Conservation (phyloP, 92 coral and sea anemone genomes). For the Siderastrea siderea region DNA sequence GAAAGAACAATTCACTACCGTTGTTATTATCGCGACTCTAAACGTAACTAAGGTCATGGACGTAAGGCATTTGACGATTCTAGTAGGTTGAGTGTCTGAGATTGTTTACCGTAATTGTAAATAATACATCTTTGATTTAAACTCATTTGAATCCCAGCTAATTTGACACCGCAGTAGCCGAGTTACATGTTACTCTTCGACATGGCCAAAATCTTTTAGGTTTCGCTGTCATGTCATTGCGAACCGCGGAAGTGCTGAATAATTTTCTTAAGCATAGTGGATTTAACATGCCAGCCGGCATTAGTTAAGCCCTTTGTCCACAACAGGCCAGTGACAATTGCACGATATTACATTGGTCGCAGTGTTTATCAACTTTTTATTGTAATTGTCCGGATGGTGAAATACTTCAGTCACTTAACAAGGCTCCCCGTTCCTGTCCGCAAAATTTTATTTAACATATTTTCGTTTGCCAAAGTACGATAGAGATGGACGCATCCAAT, state of each 20-base stretch:
- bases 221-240: not conserved
- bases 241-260: not conserved
- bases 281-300: not conserved
- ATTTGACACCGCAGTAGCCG: not conserved
- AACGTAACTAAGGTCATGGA: constrained; percentile 7
- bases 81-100: not conserved
- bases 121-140: constrained; percentile 12
- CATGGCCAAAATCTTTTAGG: not conserved
- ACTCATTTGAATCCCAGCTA: constrained; percentile 6
- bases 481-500: no score
- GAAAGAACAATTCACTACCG: constrained; percentile 1
- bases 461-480: no score
- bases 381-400: not conserved
- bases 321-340: not conserved
- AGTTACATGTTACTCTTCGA: not conserved
- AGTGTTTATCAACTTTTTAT: not conserved
- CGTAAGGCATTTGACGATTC: constrained; percentile 10
- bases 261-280: not conserved
- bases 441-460: not conserved
- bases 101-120: constrained; percentile 27
- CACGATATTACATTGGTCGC: constrained; percentile 5
- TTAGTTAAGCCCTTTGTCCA: constrained; percentile 12
- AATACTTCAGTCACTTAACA: not conserved
- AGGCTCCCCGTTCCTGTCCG: not conserved
- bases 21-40: not conserved